Conservation (phyloP, 1,140 invertebrate species). For the Penaeus indicus region DNA sequence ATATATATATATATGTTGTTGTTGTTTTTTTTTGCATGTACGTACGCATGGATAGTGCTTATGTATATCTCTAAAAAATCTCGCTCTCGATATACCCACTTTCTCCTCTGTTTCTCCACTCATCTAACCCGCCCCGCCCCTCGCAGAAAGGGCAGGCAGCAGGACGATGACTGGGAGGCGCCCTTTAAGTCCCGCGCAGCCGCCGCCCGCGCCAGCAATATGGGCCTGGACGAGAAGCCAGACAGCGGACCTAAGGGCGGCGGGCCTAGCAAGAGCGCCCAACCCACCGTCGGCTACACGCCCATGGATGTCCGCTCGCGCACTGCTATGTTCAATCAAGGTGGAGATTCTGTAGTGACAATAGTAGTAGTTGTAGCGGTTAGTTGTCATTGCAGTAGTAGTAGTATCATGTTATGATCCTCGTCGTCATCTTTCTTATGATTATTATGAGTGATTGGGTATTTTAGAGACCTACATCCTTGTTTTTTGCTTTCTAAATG, state of each 20-base stretch:
- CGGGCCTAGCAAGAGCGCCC: background rate
- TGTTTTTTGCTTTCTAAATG: no score
- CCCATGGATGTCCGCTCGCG: conserved; percentile 47
- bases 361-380: background rate
- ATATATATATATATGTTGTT: no score
- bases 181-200: conserved; percentile 50
- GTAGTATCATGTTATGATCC: no score
- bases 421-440: no score
- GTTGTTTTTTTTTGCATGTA: no score
- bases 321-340: conserved; percentile 52
- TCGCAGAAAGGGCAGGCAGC: conserved; percentile 51
- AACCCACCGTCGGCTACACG: background rate
- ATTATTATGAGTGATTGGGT: no score
- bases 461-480: no score
- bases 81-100: no score
- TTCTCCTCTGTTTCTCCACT: no score
- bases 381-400: no score
- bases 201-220: conserved; percentile 29
- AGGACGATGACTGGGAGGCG: conserved; percentile 58
- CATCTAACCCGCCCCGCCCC: background rate
- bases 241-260: background rate
- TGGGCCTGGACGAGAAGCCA: conserved; percentile 2
- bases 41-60: no score
- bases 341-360: background rate
- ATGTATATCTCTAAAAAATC: no score